phyloP scores from a whole-genome alignment of 2,797 vertebrate species.

The Trachurus trachurus region DNA sequence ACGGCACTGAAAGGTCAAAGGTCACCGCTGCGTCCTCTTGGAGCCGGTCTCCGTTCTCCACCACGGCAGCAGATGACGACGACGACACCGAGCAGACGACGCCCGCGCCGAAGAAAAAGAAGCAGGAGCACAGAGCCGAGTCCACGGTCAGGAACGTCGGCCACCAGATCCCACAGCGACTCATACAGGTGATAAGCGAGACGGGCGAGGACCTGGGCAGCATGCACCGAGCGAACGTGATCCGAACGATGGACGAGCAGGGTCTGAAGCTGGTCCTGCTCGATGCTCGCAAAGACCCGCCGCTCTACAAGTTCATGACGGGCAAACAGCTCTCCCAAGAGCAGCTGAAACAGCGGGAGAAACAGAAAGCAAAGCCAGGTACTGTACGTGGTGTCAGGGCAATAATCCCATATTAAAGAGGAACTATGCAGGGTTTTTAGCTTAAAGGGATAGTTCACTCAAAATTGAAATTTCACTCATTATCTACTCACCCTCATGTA shows the following conservation, averaged over 20 bases:
- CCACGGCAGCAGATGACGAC: slow-evolving; percentile 65
- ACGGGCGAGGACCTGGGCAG: slow-evolving; percentile 88
- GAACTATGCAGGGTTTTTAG: no score
- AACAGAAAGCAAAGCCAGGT: slow-evolving; percentile 84
- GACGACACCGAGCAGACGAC: slow-evolving; percentile 27
- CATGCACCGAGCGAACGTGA: slow-evolving; percentile 88
- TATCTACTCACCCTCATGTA: no score
- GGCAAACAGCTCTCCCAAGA: slow-evolving; percentile 92
- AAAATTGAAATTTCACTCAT: no score
- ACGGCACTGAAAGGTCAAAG: slow-evolving; percentile 17
- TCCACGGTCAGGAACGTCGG: slow-evolving; percentile 84
- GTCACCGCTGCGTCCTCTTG: slow-evolving; percentile 12
- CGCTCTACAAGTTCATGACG: slow-evolving; percentile 91
- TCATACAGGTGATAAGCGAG: slow-evolving; percentile 87
- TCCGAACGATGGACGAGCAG: slow-evolving; percentile 88
- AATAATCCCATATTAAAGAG: not conserved
- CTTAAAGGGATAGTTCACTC: no score
- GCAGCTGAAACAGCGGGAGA: slow-evolving; percentile 87
- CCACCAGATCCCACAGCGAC: slow-evolving; percentile 87
- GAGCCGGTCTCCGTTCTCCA: slow-evolving; percentile 71
- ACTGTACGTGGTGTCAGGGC: slow-evolving; percentile 74
- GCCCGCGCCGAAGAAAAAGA: slow-evolving; percentile 57
- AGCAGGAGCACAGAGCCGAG: slow-evolving; percentile 53
- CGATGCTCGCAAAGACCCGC: slow-evolving; percentile 82
- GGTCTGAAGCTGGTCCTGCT: slow-evolving; percentile 89